These are phyloP conservation scores for Lophochroa leadbeateri DNA, from an alignment of 2,113 vertebrate genomes.

Conservation along the genomic window DNA sequence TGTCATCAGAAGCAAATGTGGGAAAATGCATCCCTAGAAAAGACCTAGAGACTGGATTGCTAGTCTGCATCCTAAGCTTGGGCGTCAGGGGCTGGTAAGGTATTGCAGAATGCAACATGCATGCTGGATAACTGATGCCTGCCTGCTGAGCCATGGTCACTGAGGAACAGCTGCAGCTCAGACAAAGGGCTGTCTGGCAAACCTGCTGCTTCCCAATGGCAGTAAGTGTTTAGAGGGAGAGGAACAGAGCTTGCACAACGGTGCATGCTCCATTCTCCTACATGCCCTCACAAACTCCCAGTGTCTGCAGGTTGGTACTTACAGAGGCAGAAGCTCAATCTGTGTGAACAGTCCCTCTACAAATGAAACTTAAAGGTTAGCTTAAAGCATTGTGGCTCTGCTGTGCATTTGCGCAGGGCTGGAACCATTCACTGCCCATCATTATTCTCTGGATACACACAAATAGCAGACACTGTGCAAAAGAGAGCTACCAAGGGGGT, in stretches of 20 bases:
- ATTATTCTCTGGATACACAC: not conserved
- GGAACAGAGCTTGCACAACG: not conserved
- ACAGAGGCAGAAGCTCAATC: not conserved
- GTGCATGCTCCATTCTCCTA: not conserved
- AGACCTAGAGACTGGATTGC: not conserved
- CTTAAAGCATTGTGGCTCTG: not conserved
- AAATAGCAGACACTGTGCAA: not conserved
- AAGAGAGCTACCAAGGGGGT: not conserved
- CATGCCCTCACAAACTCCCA: not conserved
- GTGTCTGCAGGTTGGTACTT: fast-evolving
- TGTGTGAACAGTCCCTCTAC: not conserved
- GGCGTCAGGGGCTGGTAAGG: not conserved
- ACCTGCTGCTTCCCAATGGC: not conserved
- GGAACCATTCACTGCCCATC: not conserved
- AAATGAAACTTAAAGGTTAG: not conserved
- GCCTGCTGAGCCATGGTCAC: not conserved
- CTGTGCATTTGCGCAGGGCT: not conserved
- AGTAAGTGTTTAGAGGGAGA: not conserved
- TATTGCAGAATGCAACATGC: fast-evolving
- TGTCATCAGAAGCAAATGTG: not conserved
- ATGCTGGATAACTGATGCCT: not conserved
- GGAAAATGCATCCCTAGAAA: not conserved
- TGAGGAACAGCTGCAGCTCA: conserved; percentile 19
- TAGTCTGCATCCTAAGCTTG: not conserved
- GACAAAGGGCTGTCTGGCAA: not conserved